Evolutionary conservation across 2,797 vertebrate species (phyloP).

Genomic region (Prunella strophiata): DNA sequence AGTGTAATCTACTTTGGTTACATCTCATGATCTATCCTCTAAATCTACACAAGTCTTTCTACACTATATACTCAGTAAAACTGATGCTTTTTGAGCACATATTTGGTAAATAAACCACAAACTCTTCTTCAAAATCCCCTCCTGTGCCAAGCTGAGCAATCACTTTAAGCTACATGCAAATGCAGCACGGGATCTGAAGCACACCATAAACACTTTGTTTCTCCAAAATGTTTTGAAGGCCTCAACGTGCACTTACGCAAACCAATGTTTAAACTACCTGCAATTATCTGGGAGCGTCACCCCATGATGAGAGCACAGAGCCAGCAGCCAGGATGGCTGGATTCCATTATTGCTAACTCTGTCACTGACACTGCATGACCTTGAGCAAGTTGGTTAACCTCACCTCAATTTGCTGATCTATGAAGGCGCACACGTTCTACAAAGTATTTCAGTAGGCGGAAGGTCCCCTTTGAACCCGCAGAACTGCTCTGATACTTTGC

Average conservation of each 20-base stretch:
- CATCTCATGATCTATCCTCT: background rate
- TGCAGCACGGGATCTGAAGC: background rate
- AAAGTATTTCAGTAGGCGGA: background rate
- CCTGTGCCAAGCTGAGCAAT: background rate
- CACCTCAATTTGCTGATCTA: slow-evolving; percentile 19
- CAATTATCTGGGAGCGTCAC: slow-evolving; percentile 38
- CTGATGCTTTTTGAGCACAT: accelerated
- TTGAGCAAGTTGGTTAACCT: slow-evolving; percentile 54
- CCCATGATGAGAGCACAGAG: background rate
- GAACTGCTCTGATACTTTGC: background rate
- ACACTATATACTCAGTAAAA: background rate
- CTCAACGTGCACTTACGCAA: background rate
- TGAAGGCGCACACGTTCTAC: background rate
- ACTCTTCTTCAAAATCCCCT: background rate
- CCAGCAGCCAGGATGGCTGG: slow-evolving; percentile 14
- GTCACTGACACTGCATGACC: slow-evolving; percentile 27
- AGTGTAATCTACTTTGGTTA: background rate
- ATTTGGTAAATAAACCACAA: background rate
- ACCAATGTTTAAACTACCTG: slow-evolving; percentile 48
- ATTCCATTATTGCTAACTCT: slow-evolving; percentile 35
- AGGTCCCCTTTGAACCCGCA: background rate
- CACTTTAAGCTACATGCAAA: background rate
- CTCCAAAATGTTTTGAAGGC: slow-evolving; percentile 1
- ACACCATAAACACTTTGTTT: background rate
- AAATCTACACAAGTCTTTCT: background rate